Evolutionary conservation across 2,113 vertebrate species (phyloP).

Genomic region (Paralichthys olivaceus): DNA sequence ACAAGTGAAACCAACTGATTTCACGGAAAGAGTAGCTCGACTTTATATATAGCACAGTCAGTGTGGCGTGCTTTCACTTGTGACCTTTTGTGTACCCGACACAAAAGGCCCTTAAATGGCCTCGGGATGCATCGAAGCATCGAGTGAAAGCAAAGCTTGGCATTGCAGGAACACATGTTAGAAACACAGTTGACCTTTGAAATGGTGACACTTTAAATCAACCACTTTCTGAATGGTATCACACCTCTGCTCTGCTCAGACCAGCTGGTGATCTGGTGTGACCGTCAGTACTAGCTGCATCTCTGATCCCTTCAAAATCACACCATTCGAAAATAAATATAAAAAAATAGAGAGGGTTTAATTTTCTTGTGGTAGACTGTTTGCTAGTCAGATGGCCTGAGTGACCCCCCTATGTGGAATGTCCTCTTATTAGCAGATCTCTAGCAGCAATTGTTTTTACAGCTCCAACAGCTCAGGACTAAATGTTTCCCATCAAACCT

Average conservation of each 20-base stretch:
- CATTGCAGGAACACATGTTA: conserved; percentile 26
- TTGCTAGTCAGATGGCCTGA: conserved; percentile 66
- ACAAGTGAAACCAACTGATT: not conserved
- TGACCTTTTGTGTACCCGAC: conserved; percentile 61
- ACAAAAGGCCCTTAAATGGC: conserved; percentile 35
- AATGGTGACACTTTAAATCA: conserved; percentile 1
- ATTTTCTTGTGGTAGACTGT: conserved; percentile 48
- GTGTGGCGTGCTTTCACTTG: conserved; percentile 13
- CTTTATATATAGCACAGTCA: conserved; percentile 27
- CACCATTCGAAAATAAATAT: conserved; percentile 49
- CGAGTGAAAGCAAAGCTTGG: conserved; percentile 25
- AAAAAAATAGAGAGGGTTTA: conserved; percentile 40
- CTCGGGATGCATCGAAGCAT: conserved; percentile 16
- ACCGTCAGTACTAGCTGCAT: conserved; percentile 30
- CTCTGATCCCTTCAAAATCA: conserved; percentile 19
- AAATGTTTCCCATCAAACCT: conserved; percentile 20
- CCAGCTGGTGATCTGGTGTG: conserved; percentile 67
- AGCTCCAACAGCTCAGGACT: conserved; percentile 32
- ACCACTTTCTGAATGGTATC: conserved; percentile 40
- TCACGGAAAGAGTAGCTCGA: not conserved
- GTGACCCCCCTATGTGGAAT: conserved; percentile 85
- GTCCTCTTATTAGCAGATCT: conserved; percentile 78
- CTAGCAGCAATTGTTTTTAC: conserved; percentile 59
- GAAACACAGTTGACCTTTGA: conserved; percentile 20
- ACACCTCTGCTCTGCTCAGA: conserved; percentile 63